These are phyloP conservation scores for Cryptoprocta ferox DNA, from an alignment of 2,797 vertebrate species.

Conservation along the genomic window DNA sequence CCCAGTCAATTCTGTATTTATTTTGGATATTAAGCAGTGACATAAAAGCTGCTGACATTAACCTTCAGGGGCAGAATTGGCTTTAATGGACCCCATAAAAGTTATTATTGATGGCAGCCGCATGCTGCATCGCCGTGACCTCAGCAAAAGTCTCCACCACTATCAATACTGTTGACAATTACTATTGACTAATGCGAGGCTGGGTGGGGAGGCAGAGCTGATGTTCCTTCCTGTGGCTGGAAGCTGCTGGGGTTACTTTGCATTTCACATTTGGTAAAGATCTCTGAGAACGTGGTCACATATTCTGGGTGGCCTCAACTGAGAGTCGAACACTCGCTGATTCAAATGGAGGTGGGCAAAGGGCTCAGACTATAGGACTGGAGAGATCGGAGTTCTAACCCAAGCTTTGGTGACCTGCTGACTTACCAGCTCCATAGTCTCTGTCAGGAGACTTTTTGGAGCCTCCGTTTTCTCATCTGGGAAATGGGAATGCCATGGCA, in stretches of 20 bases:
- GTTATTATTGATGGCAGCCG: constrained; percentile 84
- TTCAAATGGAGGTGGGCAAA: not conserved
- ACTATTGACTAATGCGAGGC: constrained; percentile 84
- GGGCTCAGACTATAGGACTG: not conserved
- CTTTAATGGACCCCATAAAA: constrained; percentile 87
- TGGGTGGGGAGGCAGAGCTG: constrained; percentile 72
- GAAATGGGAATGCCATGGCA: not conserved
- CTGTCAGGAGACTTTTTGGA: not conserved
- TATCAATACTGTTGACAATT: constrained; percentile 87
- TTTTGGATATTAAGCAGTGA: constrained; percentile 85
- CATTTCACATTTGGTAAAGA: not conserved
- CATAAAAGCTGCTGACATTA: constrained; percentile 85
- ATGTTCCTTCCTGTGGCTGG: constrained; percentile 69
- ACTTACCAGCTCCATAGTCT: not conserved
- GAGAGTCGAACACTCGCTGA: not conserved
- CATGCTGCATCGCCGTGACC: constrained; percentile 82
- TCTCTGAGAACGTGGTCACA: constrained; percentile 60
- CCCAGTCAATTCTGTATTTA: constrained; percentile 85
- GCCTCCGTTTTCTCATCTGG: not conserved
- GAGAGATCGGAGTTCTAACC: not conserved
- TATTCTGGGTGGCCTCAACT: not conserved
- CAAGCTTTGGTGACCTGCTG: not conserved
- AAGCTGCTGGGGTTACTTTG: constrained; percentile 66
- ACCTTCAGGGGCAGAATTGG: constrained; percentile 82
- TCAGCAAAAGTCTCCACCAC: constrained; percentile 82